phyloP scores from a whole-genome alignment of 2,888 invertebrate genomes.

The Diaperis boleti region DNA sequence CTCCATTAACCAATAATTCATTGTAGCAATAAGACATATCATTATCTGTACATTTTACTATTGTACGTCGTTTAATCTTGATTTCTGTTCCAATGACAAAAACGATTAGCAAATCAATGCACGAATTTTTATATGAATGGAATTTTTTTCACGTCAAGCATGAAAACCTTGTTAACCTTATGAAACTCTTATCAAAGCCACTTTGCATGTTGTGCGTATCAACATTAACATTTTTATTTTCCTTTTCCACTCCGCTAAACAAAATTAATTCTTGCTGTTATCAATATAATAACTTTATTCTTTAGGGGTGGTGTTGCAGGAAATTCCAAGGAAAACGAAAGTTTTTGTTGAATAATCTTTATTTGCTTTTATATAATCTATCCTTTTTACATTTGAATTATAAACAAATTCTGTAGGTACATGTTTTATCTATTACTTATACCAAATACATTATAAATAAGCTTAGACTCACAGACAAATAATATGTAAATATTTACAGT shows the following conservation, averaged over 20 bases:
- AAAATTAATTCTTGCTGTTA: conserved; percentile 22
- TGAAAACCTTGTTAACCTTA: conserved; percentile 27
- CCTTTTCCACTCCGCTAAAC: conserved; percentile 22
- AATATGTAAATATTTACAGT: conserved; percentile 54
- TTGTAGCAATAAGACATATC: neutral
- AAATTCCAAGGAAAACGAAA: conserved; percentile 12
- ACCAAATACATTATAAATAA: conserved; percentile 38
- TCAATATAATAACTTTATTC: conserved; percentile 23
- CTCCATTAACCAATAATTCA: conserved; percentile 15
- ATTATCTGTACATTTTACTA: conserved; percentile 10
- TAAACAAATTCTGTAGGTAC: conserved; percentile 48
- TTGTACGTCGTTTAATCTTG: conserved; percentile 11
- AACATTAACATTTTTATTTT: conserved; percentile 33
- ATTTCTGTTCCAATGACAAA: conserved; percentile 1
- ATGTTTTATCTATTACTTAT: conserved; percentile 40
- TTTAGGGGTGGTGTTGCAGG: neutral
- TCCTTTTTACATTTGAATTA: conserved; percentile 49
- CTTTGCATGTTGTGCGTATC: conserved; percentile 27
- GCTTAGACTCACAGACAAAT: conserved; percentile 43
- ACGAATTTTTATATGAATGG: conserved; percentile 20
- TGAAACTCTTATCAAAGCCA: conserved; percentile 22
- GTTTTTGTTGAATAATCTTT: conserved; percentile 46
- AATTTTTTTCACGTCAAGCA: conserved; percentile 14
- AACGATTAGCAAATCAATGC: conserved; percentile 2
- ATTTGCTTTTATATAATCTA: conserved; percentile 47